These are phyloP conservation scores for Semicossyphus pulcher DNA, from an alignment of 2,113 vertebrate genomes.

Conservation along the genomic window DNA sequence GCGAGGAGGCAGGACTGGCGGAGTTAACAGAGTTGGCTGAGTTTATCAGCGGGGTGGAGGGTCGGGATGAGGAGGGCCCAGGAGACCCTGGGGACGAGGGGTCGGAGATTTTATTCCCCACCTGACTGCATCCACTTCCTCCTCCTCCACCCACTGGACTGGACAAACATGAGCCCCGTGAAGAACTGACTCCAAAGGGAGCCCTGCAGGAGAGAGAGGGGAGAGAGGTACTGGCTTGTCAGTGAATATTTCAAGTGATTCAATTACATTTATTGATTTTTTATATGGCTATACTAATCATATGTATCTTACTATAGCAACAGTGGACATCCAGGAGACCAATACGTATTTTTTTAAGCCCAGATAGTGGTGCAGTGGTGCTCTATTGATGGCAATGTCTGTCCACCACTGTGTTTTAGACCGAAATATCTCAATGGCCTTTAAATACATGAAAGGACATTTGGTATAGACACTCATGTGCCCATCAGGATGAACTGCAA, in stretches of 20 bases:
- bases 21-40: conserved; percentile 52
- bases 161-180: conserved; percentile 82
- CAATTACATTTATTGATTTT: not conserved
- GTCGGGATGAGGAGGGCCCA: conserved; percentile 77
- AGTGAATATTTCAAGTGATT: not conserved
- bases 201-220: conserved; percentile 80
- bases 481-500: too few relatives aligned
- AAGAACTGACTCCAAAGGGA: conserved; percentile 86
- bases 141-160: conserved; percentile 67
- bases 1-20: conserved; percentile 81
- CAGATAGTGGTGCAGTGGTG: too few relatives aligned
- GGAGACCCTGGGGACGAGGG: conserved; percentile 83
- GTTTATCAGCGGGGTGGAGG: conserved; percentile 79
- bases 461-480: too few relatives aligned
- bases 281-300: too few relatives aligned
- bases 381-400: not conserved
- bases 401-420: too few relatives aligned
- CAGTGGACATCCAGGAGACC: too few relatives aligned
- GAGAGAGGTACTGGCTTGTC: not conserved
- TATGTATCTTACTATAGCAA: too few relatives aligned
- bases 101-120: conserved; percentile 63
- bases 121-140: conserved; percentile 66
- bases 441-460: too few relatives aligned
- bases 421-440: not conserved
- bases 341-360: too few relatives aligned